Evolutionary conservation across 1,140 invertebrate genomes (phyloP), one percentile per base, ranked within the genome.

Genomic region (Arion vulgaris): DNA sequence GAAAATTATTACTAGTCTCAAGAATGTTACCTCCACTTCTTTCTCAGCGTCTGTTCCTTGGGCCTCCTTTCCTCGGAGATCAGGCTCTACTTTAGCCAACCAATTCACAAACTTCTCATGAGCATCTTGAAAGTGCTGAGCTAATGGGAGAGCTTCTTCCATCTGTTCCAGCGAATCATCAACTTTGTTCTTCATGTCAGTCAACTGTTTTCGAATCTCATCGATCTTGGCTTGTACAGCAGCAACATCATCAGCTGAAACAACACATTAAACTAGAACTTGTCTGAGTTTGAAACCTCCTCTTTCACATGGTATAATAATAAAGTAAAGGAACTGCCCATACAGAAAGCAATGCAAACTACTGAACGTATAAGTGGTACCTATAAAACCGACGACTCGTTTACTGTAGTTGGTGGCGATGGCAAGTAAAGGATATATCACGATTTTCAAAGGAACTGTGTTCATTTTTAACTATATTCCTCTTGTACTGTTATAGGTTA

Each of bases 41-140:
- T 88, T 87, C 82, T 92, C 90, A 39, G 87, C 87, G 32, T 92
- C 91, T 32, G 84, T 80, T 53, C 88, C 90, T 71, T 79, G 84
- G 7, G 83, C 74, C 41, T 92, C 91, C 76, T 89, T 85, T 34
- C 88, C 86, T 82, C 90, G 84, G 2, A 99, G 91, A 36, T 95
- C 95, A 0, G 95, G 94, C 90, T 99, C 98, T 0, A 97, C 97
- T n/a, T 95, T 95, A 84, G 96, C 95, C 95, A 99, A 96, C 98
- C 98, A 99, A 84, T 98, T 96, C 66, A 96, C 95, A 1, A 99
- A 92, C 76, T 95, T 94, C 84, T 95, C 95, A 91, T 98, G 97
- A 71, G 95, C 95, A 75, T 96, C 95, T 90, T 98, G 96, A 94
- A 99, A 98, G 89, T 98, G 96, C 88, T 98, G 96, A 0, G 98